Base-by-base conservation (phyloP, 2,888 invertebrate genomes). In the Phrixothrix hirtus region DNA sequence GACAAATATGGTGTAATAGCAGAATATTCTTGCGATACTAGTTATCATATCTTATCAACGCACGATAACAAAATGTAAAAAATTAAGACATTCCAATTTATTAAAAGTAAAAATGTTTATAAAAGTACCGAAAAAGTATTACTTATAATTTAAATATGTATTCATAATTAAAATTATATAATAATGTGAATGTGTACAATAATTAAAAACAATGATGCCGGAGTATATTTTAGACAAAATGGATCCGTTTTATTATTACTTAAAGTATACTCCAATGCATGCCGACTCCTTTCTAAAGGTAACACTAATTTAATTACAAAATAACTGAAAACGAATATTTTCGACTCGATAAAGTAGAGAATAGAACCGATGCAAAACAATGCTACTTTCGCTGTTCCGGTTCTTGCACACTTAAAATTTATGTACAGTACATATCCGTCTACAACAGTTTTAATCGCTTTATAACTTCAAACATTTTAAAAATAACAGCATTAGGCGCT, bases 131-230 rank as follows among this genome's bases (percentile, higher is more conserved):
- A n/a, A n/a, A n/a, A n/a, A n/a, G n/a, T n/a, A n/a, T n/a, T n/a
- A n/a, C n/a, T n/a, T n/a, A n/a, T n/a, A n/a, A n/a, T n/a, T n/a
- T n/a, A n/a, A n/a, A n/a, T n/a, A n/a, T n/a, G n/a, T n/a, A n/a
- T n/a, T n/a, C n/a, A n/a, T n/a, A n/a, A n/a, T n/a, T n/a, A n/a
- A n/a, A n/a, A n/a, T n/a, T n/a, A n/a, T n/a, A n/a, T n/a, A n/a
- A n/a, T n/a, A n/a, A n/a, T n/a, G n/a, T n/a, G n/a, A n/a, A n/a
- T n/a, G n/a, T n/a, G n/a, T n/a, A n/a, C n/a, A n/a, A n/a, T n/a
- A n/a, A n/a, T n/a, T n/a, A n/a, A 25, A 3, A 45, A 68, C 60
- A 58, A 72, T 72, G 72, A 71, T 71, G 72, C 55, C 58, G 10
- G 72, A 72, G 63, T 68, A 61, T 49, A 45, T 64, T 47, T 58